Conservation (phyloP, 2,113 vertebrate species). For the Gallinago jamesoni region DNA sequence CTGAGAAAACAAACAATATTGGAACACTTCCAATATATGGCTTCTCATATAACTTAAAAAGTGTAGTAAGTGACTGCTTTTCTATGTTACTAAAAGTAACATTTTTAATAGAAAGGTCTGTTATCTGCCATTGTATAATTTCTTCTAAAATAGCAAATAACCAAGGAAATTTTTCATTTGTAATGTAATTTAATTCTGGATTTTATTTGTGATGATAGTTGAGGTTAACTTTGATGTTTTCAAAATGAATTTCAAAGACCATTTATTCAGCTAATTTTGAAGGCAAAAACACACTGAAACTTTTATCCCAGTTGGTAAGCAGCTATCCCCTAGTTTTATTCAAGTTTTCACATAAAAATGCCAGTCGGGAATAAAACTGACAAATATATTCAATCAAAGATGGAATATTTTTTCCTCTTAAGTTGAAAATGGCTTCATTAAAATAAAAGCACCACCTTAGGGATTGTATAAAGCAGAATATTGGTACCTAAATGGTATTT, state of each 20-base stretch:
- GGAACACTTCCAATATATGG: background rate
- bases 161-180: conserved; percentile 64
- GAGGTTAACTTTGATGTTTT: conserved; percentile 74
- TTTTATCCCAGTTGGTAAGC: conserved; percentile 80
- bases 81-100: background rate
- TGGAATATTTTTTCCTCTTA: conserved; percentile 86
- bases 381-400: conserved; percentile 93
- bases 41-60: background rate
- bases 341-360: conserved; percentile 90
- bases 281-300: conserved; percentile 75
- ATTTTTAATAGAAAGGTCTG: conserved; percentile 16
- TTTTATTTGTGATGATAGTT: conserved; percentile 69
- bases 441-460: conserved; percentile 96
- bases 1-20: background rate
- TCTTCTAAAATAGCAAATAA: conserved; percentile 26
- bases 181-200: conserved; percentile 61
- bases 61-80: background rate
- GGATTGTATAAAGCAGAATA: conserved; percentile 90
- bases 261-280: conserved; percentile 77
- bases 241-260: conserved; percentile 73
- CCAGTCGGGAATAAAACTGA: conserved; percentile 93
- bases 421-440: conserved; percentile 99
- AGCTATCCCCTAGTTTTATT: conserved; percentile 82
- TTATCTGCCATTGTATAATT: conserved; percentile 17
- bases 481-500: conserved; percentile 98